A percentile compares a stretch with the other conserved stretches of the same genome.
phyloP scores from a whole-genome alignment of 1,140 invertebrate species.

The Macrobrachium nipponense region DNA sequence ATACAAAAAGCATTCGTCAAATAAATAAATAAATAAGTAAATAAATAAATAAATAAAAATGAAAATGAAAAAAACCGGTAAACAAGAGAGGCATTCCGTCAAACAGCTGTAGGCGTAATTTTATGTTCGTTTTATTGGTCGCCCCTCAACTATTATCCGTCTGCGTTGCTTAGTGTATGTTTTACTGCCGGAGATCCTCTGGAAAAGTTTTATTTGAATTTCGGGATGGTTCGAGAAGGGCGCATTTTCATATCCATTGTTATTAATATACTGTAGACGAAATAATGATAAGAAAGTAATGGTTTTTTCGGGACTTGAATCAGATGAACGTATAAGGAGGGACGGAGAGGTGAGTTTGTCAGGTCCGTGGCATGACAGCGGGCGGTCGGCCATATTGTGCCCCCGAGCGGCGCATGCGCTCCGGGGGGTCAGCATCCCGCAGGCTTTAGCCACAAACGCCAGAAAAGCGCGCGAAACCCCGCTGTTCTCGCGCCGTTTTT shows the following conservation, averaged over 20 bases:
- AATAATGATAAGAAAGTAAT: slow-evolving; percentile 55
- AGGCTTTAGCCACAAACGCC: slow-evolving; percentile 52
- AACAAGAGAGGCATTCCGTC: slow-evolving; percentile 37
- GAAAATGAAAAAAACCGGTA: not conserved
- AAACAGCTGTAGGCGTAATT: slow-evolving; percentile 50
- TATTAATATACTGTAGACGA: slow-evolving; percentile 22
- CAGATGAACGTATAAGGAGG: slow-evolving; percentile 58
- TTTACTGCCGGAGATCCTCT: not conserved
- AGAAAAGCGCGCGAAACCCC: slow-evolving; percentile 60
- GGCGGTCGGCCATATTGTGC: slow-evolving; percentile 59
- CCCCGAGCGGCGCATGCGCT: slow-evolving; percentile 51
- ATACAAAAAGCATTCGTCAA: not conserved
- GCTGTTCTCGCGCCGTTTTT: slow-evolving; percentile 46
- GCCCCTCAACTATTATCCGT: slow-evolving; percentile 13
- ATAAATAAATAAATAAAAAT: too few relatives aligned
- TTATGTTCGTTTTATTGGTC: slow-evolving; percentile 55
- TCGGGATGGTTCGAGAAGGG: too few relatives aligned
- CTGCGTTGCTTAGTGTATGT: not conserved
- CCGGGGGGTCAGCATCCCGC: slow-evolving; percentile 32
- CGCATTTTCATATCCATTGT: too few relatives aligned
- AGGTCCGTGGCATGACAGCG: slow-evolving; percentile 41
- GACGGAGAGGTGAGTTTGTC: slow-evolving; percentile 45
- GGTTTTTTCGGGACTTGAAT: slow-evolving; percentile 37
- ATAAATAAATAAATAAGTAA: too few relatives aligned
- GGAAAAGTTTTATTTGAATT: too few relatives aligned